Percentiles rank a stretch among this genome's conserved stretches.
Evolutionary conservation across 2,113 vertebrate genomes (phyloP).

Genomic region (Campylorhamphus procurvoides): DNA sequence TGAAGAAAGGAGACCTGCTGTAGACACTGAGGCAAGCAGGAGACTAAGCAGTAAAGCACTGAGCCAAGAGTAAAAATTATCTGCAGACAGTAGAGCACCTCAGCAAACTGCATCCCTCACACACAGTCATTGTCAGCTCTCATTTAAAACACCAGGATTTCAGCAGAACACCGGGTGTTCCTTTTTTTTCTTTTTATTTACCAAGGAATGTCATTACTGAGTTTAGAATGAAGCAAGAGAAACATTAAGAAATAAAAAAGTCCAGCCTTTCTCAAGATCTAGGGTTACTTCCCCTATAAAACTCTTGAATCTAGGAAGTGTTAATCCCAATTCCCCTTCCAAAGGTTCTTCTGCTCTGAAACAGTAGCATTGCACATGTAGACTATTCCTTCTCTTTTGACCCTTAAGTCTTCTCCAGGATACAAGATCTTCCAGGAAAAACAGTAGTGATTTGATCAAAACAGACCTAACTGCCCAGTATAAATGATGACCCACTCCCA

Average conservation of each 20-base stretch:
- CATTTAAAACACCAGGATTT: not conserved
- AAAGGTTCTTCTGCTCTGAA: not conserved
- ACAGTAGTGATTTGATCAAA: not conserved
- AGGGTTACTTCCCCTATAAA: not conserved
- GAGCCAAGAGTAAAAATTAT: not conserved
- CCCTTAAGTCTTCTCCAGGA: not conserved
- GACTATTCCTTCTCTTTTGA: not conserved
- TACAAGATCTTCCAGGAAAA: not conserved
- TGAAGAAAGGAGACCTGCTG: not conserved
- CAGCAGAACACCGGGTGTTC: not conserved
- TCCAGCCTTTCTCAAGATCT: constrained; percentile 45
- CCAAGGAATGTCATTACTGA: not conserved
- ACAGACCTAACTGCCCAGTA: not conserved
- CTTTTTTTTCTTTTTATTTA: not conserved
- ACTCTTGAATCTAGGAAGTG: not conserved
- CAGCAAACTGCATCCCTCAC: not conserved
- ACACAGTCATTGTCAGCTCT: not conserved
- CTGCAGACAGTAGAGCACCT: not conserved
- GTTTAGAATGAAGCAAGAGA: not conserved
- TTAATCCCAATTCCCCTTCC: not conserved
- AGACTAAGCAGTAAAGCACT: not conserved
- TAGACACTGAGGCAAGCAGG: not conserved
- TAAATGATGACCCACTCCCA: not conserved
- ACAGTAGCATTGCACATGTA: not conserved
- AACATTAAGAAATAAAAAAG: not conserved